Conservation (phyloP, 2,113 vertebrate genomes). For the Nannobrachium achirus region DNA sequence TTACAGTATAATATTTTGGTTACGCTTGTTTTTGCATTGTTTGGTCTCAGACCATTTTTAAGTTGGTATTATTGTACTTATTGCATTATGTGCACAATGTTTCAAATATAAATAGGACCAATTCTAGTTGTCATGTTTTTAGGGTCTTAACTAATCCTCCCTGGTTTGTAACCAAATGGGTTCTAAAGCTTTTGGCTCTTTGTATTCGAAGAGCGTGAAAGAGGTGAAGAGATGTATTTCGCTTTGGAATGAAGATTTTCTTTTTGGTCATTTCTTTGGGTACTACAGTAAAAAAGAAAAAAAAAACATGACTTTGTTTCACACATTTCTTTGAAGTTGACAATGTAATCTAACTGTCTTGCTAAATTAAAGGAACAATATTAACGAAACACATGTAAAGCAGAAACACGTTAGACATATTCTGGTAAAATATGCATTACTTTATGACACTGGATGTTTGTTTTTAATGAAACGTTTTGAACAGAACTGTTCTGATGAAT, state of each 20-base stretch:
- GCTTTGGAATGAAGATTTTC: constrained; percentile 23
- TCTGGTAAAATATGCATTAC: too few relatives aligned
- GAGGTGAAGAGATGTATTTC: constrained; percentile 26
- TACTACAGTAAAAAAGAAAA: constrained; percentile 9
- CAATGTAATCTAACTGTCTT: too few relatives aligned
- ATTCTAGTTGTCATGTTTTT: constrained; percentile 22
- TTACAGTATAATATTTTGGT: constrained; percentile 1
- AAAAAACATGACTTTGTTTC: constrained; percentile 10
- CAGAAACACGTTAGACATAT: too few relatives aligned
- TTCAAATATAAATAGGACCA: constrained; percentile 44
- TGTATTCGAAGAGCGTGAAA: constrained; percentile 10
- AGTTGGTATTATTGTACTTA: constrained; percentile 8
- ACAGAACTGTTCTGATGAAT: too few relatives aligned
- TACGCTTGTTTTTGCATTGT: constrained; percentile 25
- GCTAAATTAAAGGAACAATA: too few relatives aligned
- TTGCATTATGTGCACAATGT: constrained; percentile 26
- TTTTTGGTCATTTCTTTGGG: constrained; percentile 6
- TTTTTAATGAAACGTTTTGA: too few relatives aligned
- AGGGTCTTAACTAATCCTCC: neutral
- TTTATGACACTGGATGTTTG: too few relatives aligned
- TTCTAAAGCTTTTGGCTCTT: constrained; percentile 25
- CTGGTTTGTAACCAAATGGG: constrained; percentile 26
- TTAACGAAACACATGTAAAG: too few relatives aligned
- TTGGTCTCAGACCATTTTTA: constrained; percentile 19
- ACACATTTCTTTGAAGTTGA: constrained; percentile 7